Conservation (phyloP, 2,113 vertebrate genomes). For the Stercorarius parasiticus region DNA sequence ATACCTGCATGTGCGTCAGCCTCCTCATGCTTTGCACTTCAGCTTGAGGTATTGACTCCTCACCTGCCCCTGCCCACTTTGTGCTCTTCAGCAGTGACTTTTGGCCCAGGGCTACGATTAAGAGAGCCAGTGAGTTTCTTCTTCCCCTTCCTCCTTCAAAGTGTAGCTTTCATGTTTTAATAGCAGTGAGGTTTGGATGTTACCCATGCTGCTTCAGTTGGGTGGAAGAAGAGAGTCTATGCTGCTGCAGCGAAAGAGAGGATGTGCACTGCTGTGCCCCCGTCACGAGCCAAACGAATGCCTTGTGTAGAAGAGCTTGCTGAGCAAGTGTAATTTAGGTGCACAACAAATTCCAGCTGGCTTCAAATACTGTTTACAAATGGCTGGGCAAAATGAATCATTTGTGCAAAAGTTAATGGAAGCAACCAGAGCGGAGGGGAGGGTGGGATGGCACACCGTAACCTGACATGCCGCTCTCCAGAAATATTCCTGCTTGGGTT, state of each 20-base stretch:
- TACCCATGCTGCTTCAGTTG: background rate
- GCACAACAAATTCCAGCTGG: background rate
- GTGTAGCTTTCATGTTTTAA: background rate
- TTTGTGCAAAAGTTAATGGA: background rate
- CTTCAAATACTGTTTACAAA: background rate
- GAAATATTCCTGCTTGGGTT: background rate
- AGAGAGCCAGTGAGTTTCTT: background rate
- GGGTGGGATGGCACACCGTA: background rate
- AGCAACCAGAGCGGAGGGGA: background rate
- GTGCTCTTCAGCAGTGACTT: background rate
- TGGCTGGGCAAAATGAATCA: background rate
- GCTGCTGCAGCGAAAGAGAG: background rate
- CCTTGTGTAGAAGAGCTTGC: background rate
- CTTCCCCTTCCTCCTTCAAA: background rate
- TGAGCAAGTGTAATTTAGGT: background rate
- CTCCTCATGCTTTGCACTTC: background rate
- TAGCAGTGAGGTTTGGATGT: background rate
- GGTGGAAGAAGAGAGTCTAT: background rate
- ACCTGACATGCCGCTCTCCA: background rate
- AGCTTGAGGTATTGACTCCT: background rate
- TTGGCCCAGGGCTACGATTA: background rate
- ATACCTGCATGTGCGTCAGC: rapidly evolving
- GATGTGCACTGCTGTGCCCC: background rate
- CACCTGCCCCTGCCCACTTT: background rate
- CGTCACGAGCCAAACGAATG: background rate